Conservation (phyloP, 2,797 vertebrate genomes). For the Hozukius guyotensis region DNA sequence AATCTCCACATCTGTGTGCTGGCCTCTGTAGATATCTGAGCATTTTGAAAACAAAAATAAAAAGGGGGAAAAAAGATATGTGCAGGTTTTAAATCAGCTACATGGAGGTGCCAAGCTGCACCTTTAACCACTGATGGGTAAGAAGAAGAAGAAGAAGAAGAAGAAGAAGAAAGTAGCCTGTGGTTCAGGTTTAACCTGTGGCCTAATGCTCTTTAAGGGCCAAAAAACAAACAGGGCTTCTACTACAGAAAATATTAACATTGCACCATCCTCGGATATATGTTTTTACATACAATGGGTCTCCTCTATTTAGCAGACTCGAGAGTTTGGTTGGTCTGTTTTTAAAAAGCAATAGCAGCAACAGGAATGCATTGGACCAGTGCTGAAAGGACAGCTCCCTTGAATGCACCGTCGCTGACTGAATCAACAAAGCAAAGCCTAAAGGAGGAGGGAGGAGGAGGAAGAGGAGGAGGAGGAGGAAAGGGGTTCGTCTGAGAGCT, state of each 20-base stretch:
- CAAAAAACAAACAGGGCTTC: conserved; percentile 46
- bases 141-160: conserved; percentile 48
- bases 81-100: conserved; percentile 71
- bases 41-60: conserved; percentile 54
- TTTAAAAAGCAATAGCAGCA: conserved; percentile 78
- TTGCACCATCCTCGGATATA: conserved; percentile 80
- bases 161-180: conserved; percentile 51
- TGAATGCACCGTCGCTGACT: conserved; percentile 76
- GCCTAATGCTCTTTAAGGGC: conserved; percentile 59
- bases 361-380: conserved; percentile 84
- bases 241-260: conserved; percentile 80
- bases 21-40: conserved; percentile 71
- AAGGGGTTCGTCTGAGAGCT: conserved; percentile 58
- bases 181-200: conserved; percentile 51
- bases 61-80: conserved; percentile 60
- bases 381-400: conserved; percentile 92
- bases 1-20: conserved; percentile 71
- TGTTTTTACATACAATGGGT: conserved; percentile 75
- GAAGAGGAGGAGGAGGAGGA: not conserved
- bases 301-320: conserved; percentile 69
- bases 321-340: conserved; percentile 78
- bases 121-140: conserved; percentile 64
- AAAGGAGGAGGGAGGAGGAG: conserved; percentile 27
- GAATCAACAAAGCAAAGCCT: conserved; percentile 79
- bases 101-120: conserved; percentile 71